phyloP scores from a whole-genome alignment of 2,113 vertebrate genomes.

The Pitta sordida region DNA sequence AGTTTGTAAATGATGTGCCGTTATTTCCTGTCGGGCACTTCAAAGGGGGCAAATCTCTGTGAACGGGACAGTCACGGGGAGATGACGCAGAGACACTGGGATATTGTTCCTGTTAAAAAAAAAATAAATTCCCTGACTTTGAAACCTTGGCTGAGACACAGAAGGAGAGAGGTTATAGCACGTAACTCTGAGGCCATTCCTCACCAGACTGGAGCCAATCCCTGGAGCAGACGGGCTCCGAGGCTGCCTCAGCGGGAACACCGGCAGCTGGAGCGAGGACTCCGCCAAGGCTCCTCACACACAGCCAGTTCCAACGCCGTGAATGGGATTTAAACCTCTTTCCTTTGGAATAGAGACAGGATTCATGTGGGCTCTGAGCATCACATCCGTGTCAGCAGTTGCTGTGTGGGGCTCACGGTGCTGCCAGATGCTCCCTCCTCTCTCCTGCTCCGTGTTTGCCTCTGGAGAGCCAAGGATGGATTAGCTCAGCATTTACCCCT shows the following conservation, averaged over 20 bases:
- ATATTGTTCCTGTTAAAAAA: background rate
- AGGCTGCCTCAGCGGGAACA: background rate
- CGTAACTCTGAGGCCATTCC: background rate
- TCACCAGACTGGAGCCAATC: background rate
- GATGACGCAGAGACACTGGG: background rate
- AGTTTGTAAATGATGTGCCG: background rate
- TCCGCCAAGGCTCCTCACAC: background rate
- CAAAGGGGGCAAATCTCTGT: background rate
- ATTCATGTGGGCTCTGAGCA: accelerated
- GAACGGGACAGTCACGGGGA: background rate
- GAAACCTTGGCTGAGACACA: background rate
- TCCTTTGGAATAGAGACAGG: background rate
- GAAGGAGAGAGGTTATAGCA: background rate
- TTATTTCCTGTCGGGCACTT: background rate
- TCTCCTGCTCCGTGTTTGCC: background rate
- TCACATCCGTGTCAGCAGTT: background rate
- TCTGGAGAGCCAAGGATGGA: background rate
- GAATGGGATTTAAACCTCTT: background rate
- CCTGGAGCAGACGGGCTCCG: background rate
- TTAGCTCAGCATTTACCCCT: background rate
- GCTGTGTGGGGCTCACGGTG: background rate
- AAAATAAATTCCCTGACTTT: background rate
- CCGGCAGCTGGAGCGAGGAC: background rate
- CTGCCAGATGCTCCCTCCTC: background rate
- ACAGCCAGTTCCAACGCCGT: accelerated